Evolutionary conservation across 2,888 invertebrate species (phyloP), one percentile per base, ranked within the genome.

Genomic region (Sesia bembeciformis): DNA sequence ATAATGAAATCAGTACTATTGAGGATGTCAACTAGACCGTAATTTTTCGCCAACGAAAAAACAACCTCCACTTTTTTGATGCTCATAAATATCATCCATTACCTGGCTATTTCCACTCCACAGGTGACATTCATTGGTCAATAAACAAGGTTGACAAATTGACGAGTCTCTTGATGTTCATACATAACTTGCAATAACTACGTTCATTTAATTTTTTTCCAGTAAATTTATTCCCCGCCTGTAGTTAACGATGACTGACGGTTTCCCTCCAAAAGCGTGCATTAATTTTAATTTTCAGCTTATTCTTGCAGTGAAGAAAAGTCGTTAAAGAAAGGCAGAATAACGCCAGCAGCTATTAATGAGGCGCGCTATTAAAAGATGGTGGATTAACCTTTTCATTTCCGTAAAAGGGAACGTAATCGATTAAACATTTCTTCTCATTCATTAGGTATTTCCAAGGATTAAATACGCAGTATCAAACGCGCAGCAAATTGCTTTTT

Each of bases 161-260:
- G 46, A 46, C 23, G 46, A 5, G n/a, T 46, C 23, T 46, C 46
- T 46, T 23, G 46, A 46, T 46, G 46, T 46, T 46, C 23, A 46
- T 8, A 46, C 23, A 46, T 46, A 46, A 46, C 23, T 46, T 46
- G n/a, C 46, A 23, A 8, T 23, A 23, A 23, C 23, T 23, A 46
- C 6, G 46, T 8, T 46, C 46, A 46, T 46, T 46, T 46, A 8
- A 8, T 46, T n/a, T 46, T 23, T n/a, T 46, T 7, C 46, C 46
- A 7, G 8, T 46, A 4, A 46, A 46, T 46, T 46, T 46, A 46
- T 46, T 46, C 5, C 23, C n/a, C 23, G 23, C n/a, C 46, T 8
- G 46, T 57, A 62, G 58, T 58, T 60, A 60, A 65, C 60, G 64
- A 64, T 66, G 64, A 58, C 51, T 57, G 46, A 53, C 52, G 57